Conservation (phyloP, 2,797 vertebrate genomes). For the Enteromius fasciolatus region DNA sequence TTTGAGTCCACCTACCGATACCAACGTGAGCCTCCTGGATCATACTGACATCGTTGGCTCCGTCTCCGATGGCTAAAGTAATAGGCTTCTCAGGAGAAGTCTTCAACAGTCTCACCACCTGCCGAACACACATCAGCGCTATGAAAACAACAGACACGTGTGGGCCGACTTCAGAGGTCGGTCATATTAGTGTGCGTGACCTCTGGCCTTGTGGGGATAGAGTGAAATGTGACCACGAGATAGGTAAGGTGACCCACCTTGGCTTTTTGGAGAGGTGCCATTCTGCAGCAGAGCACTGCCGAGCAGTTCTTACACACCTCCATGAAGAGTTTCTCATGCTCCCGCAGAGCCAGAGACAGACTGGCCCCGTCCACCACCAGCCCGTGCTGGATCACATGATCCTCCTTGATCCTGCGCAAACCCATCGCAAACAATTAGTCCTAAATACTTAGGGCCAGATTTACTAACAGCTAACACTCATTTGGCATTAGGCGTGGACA, state of each 20-base stretch:
- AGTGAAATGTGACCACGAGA: not conserved
- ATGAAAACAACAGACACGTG: slow-evolving; percentile 8
- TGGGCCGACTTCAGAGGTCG: slow-evolving; percentile 1
- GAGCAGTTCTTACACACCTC: slow-evolving; percentile 95
- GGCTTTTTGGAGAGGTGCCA: slow-evolving; percentile 97
- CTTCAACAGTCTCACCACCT: slow-evolving; percentile 96
- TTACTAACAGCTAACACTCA: too few species aligned
- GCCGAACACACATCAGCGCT: slow-evolving; percentile 46
- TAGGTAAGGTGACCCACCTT: slow-evolving; percentile 80
- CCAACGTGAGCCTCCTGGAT: slow-evolving; percentile 98
- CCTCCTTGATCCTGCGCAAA: slow-evolving; percentile 87
- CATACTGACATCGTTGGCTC: slow-evolving; percentile 98
- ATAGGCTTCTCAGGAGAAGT: slow-evolving; percentile 96
- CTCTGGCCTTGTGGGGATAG: not conserved
- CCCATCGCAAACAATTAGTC: not conserved
- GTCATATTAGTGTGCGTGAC: not conserved
- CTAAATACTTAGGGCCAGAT: not conserved
- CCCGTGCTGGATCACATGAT: slow-evolving; percentile 96
- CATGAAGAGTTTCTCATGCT: slow-evolving; percentile 97
- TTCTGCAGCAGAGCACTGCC: slow-evolving; percentile 95
- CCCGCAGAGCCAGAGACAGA: slow-evolving; percentile 92
- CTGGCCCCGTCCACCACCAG: slow-evolving; percentile 96
- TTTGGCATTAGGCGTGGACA: too few species aligned
- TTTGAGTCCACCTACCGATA: slow-evolving; percentile 82
- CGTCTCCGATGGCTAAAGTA: slow-evolving; percentile 92